phyloP scores from a whole-genome alignment of 2,113 vertebrate genomes.

The Chaetura pelagica region DNA sequence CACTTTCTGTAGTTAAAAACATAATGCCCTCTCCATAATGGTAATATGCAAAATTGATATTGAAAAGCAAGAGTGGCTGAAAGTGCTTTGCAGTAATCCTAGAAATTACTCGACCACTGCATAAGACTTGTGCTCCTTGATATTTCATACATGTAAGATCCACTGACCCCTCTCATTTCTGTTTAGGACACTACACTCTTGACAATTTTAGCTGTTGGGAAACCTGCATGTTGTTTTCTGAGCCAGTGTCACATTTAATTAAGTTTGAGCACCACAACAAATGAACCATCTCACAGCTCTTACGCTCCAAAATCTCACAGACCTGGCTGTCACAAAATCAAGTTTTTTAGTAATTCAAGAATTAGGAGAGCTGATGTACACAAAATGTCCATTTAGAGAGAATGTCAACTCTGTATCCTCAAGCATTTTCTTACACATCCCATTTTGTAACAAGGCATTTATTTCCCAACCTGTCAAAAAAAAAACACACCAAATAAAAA shows the following conservation, averaged over 20 bases:
- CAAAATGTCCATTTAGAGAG: not conserved
- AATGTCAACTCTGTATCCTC: not conserved
- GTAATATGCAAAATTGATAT: not conserved
- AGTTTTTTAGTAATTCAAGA: not conserved
- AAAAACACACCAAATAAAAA: not conserved
- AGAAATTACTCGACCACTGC: not conserved
- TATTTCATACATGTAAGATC: fast-evolving
- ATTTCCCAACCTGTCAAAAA: not conserved
- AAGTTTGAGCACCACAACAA: not conserved
- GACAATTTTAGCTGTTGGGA: not conserved
- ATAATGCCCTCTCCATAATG: not conserved
- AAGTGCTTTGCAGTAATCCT: not conserved
- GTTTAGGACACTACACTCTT: not conserved
- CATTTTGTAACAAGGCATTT: not conserved
- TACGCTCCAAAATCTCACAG: not conserved
- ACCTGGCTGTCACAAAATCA: not conserved
- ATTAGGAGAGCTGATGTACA: not conserved
- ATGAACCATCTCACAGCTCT: not conserved
- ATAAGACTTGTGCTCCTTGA: not conserved
- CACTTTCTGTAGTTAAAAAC: not conserved
- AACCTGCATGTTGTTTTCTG: not conserved
- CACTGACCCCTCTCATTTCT: not conserved
- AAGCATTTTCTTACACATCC: not conserved
- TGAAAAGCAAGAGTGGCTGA: not conserved
- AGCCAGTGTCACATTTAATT: not conserved